A percentile compares a stretch with the other conserved stretches of the same genome.
Evolutionary conservation across 2,888 invertebrate genomes (phyloP).

Genomic region (Monochamus alternatus): DNA sequence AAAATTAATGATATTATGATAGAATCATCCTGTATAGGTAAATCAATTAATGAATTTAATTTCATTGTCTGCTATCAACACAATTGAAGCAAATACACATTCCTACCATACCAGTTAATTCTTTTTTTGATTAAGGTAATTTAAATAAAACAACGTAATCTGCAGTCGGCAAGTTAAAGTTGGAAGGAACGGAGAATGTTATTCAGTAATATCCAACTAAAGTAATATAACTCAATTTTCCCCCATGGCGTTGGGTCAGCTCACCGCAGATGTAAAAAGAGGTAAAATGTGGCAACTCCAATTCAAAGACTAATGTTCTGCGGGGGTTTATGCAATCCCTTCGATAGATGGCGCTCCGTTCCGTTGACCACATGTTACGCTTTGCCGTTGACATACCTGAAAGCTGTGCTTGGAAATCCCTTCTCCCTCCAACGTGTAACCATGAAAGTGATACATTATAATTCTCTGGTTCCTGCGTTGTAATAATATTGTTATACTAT

Average conservation of each 20-base stretch:
- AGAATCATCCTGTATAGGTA: too few species aligned
- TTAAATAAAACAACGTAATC: too few species aligned
- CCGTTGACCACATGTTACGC: constrained; percentile 7
- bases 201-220: too few species aligned
- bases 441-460: not conserved
- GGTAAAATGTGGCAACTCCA: not conserved
- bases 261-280: not conserved
- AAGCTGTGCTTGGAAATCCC: not conserved
- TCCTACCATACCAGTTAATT: too few species aligned
- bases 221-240: not conserved
- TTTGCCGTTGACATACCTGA: constrained; percentile 9
- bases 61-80: too few species aligned
- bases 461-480: not conserved
- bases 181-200: too few species aligned
- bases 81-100: too few species aligned
- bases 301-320: constrained; percentile 9
- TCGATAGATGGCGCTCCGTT: not conserved
- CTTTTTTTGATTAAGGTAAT: too few species aligned
- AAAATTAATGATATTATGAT: too few species aligned
- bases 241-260: not conserved
- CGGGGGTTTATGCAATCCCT: constrained; percentile 4
- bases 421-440: not conserved
- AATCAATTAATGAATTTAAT: too few species aligned
- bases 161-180: too few species aligned
- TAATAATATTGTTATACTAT: not conserved